Percentiles rank a stretch among this genome's conserved stretches.
These are phyloP conservation scores for Ceratotherium simum DNA, from an alignment of 2,113 vertebrate genomes.

Conservation along the genomic window DNA sequence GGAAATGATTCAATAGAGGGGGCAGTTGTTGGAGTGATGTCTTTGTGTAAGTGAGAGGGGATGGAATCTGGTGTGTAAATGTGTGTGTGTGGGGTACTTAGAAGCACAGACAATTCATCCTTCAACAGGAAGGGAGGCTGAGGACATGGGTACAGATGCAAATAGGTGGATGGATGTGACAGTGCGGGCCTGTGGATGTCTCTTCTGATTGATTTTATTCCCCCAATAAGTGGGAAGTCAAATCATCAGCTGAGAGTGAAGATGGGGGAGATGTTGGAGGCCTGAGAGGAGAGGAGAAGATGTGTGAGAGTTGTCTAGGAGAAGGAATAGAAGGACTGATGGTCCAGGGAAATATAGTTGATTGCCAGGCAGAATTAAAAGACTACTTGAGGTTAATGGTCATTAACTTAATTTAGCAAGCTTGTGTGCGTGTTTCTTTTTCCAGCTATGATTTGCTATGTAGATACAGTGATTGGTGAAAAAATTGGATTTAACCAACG, in stretches of 20 bases:
- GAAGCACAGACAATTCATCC: not conserved
- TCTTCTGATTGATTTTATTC: conserved; percentile 5
- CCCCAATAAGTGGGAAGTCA: not conserved
- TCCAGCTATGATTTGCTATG: not conserved
- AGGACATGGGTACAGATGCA: not conserved
- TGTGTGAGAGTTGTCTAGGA: not conserved
- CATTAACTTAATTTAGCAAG: not conserved
- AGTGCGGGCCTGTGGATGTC: not conserved
- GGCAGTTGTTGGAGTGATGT: not conserved
- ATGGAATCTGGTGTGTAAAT: not conserved
- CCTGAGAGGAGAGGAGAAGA: not conserved
- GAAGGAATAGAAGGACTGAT: not conserved
- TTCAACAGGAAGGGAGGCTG: not conserved
- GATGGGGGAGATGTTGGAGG: not conserved
- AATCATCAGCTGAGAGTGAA: not conserved
- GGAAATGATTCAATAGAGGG: not conserved
- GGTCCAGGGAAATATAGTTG: not conserved
- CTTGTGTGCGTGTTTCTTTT: too few species aligned
- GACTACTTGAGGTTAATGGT: not conserved
- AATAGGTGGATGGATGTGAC: not conserved
- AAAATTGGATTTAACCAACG: not conserved
- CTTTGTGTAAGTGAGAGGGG: not conserved
- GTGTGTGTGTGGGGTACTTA: not conserved
- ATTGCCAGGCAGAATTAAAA: not conserved
- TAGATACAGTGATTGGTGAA: not conserved